Conservation (phyloP, 2,888 invertebrate species). For the Hypomecis punctinalis region DNA sequence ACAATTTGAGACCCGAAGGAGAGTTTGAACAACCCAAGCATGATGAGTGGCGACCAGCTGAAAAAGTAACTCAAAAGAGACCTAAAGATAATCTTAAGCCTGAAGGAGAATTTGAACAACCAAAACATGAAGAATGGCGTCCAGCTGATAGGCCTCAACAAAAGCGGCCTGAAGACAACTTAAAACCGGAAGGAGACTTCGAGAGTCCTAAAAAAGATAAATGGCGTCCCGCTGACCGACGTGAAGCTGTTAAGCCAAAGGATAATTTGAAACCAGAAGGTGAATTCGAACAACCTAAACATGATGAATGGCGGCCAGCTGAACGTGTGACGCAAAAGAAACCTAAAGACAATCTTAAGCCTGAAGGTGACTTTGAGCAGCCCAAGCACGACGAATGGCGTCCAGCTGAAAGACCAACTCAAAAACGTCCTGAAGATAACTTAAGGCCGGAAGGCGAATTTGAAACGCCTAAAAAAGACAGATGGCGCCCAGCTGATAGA, state of each 20-base stretch:
- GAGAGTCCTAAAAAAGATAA: constrained; percentile 62
- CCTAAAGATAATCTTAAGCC: constrained; percentile 77
- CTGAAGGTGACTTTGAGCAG: constrained; percentile 69
- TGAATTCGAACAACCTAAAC: constrained; percentile 51
- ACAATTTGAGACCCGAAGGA: constrained; percentile 87
- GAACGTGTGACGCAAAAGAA: constrained; percentile 54
- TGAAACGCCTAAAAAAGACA: constrained; percentile 65
- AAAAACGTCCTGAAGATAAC: constrained; percentile 61
- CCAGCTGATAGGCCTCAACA: neutral
- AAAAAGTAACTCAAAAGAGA: constrained; percentile 57
- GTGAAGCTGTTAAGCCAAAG: neutral
- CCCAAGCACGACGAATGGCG: constrained; percentile 68
- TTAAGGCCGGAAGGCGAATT: constrained; percentile 78
- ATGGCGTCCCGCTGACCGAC: constrained; percentile 54
- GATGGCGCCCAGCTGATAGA: constrained; percentile 60
- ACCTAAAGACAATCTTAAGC: neutral
- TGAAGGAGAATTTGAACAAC: constrained; percentile 6
- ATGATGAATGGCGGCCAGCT: constrained; percentile 64
- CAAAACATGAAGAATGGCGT: constrained; percentile 7
- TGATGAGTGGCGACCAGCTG: constrained; percentile 67
- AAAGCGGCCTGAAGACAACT: constrained; percentile 44
- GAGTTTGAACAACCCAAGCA: constrained; percentile 79
- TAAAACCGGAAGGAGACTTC: constrained; percentile 84
- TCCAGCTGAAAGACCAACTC: constrained; percentile 64
- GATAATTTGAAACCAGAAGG: constrained; percentile 70